phyloP scores from a whole-genome alignment of 2,113 vertebrate species.

The Gallinago paraguaiae region DNA sequence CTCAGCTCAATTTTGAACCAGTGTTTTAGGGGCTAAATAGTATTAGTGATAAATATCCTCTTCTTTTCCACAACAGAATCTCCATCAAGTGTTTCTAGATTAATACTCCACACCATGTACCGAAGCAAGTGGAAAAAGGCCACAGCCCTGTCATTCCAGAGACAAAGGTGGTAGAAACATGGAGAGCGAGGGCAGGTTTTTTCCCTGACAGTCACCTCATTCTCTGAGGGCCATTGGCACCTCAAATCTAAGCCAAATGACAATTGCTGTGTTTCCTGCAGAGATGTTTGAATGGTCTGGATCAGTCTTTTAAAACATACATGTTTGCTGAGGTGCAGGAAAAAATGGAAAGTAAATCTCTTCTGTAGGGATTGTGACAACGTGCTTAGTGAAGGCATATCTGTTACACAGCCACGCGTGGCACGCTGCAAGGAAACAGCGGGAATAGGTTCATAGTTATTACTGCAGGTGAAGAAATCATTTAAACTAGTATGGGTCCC shows the following conservation, averaged over 20 bases:
- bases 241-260: background rate
- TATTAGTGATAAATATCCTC: background rate
- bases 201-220: background rate
- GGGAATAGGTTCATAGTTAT: background rate
- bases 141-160: background rate
- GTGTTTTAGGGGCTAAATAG: background rate
- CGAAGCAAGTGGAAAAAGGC: background rate
- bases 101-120: background rate
- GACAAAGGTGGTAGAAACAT: background rate
- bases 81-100: background rate
- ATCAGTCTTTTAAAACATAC: background rate
- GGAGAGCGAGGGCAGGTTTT: background rate
- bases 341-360: background rate
- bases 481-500: background rate
- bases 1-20: background rate
- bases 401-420: background rate
- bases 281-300: background rate
- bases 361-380: background rate
- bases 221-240: background rate
- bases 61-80: background rate
- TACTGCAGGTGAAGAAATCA: background rate
- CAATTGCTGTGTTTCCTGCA: background rate
- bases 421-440: background rate
- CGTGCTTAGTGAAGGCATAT: rapidly evolving
- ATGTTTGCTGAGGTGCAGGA: background rate